These are phyloP conservation scores for Plectrocnemia conspersa DNA, from an alignment of 1,140 invertebrate genomes.

Conservation along the genomic window DNA sequence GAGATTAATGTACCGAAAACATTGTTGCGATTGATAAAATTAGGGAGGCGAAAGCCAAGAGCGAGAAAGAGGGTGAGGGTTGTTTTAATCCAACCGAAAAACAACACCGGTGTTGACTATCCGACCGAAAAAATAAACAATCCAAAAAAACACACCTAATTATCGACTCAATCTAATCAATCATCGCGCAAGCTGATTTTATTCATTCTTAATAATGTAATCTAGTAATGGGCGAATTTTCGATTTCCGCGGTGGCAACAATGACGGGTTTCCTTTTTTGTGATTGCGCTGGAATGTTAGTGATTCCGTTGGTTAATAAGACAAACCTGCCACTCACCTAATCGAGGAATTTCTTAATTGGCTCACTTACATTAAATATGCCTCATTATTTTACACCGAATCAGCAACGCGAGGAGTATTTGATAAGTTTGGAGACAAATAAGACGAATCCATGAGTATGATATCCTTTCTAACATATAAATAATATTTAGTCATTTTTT, in stretches of 20 bases:
- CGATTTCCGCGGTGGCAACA: too few species aligned
- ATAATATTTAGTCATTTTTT: too few species aligned
- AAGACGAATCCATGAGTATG: too few species aligned
- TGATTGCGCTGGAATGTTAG: constrained; percentile 3
- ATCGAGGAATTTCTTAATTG: constrained; percentile 24
- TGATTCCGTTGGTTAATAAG: constrained; percentile 12
- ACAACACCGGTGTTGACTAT: too few species aligned
- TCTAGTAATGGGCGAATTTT: too few species aligned
- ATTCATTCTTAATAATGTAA: too few species aligned
- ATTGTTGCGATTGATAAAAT: constrained; percentile 21
- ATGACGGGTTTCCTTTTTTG: constrained; percentile 13
- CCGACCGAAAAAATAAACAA: too few species aligned
- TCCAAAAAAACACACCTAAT: too few species aligned
- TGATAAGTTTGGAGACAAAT: too few species aligned
- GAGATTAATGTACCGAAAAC: constrained; percentile 24
- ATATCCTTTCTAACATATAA: too few species aligned
- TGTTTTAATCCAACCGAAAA: constrained; percentile 4
- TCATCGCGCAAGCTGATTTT: too few species aligned
- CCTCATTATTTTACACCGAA: constrained; percentile 14
- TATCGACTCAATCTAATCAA: too few species aligned
- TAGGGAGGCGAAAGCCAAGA: constrained; percentile 13
- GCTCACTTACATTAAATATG: constrained; percentile 19
- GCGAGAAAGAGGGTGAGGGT: constrained; percentile 6
- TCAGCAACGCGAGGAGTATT: background rate
- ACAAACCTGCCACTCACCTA: constrained; percentile 2